These are phyloP conservation scores for Oriolus oriolus DNA, from an alignment of 2,113 vertebrate species.

Conservation along the genomic window DNA sequence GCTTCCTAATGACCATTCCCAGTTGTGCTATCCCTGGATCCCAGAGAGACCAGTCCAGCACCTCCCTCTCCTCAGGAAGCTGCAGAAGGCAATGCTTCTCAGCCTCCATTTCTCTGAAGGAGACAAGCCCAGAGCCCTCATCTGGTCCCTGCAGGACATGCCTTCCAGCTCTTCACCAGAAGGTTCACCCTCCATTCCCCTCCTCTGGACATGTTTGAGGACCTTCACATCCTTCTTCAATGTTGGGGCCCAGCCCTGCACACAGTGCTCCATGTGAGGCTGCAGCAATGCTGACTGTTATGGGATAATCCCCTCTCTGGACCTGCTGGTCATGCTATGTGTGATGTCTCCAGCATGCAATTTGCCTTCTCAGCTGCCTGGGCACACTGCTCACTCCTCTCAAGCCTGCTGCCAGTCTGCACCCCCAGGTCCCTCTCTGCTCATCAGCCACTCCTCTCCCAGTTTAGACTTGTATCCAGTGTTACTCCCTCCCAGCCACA, in stretches of 20 bases:
- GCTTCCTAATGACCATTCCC: neutral
- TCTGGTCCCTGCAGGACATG: neutral
- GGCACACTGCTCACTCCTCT: neutral
- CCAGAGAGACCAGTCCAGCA: neutral
- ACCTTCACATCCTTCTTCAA: neutral
- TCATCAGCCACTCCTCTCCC: neutral
- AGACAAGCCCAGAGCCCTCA: neutral
- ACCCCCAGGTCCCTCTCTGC: neutral
- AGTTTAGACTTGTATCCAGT: neutral
- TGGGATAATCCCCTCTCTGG: neutral
- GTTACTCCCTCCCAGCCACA: neutral
- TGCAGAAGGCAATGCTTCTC: neutral
- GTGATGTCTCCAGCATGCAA: neutral
- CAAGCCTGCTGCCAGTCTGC: neutral
- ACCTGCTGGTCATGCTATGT: neutral
- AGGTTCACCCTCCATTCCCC: neutral
- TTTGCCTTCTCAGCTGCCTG: neutral
- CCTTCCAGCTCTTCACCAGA: neutral
- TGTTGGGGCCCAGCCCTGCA: neutral
- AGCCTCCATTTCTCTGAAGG: neutral
- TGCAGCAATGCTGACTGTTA: neutral
- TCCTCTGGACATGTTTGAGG: neutral
- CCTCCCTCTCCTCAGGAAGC: neutral
- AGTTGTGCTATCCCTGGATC: accelerated
- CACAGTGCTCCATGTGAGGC: neutral